Conservation (phyloP, 2,888 invertebrate species). For the Ophion ventricosus region DNA sequence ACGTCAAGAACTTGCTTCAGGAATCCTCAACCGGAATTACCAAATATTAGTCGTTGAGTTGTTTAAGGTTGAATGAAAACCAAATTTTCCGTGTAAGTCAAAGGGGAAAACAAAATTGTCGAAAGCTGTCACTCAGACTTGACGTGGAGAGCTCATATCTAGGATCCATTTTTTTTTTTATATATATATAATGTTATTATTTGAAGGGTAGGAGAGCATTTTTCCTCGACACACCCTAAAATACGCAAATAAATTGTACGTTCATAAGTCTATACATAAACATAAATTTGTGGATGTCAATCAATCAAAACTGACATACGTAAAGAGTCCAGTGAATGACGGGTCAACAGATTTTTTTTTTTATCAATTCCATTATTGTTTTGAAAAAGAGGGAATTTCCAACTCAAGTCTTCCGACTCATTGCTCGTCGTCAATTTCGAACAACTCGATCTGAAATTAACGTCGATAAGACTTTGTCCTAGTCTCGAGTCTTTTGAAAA, state of each 20-base stretch:
- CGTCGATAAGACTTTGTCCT: neutral
- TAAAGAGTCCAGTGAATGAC: neutral
- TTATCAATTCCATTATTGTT: neutral
- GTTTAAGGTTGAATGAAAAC: too few relatives aligned
- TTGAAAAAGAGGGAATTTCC: neutral
- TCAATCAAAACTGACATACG: conserved; percentile 27
- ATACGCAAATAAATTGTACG: neutral
- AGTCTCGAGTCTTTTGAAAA: neutral
- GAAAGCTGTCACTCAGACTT: neutral
- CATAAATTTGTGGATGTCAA: neutral
- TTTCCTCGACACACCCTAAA: neutral
- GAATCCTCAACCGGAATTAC: too few relatives aligned
- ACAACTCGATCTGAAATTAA: neutral
- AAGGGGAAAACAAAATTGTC: neutral
- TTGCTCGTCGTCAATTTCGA: neutral
- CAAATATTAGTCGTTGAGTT: too few relatives aligned
- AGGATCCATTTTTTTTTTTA: neutral
- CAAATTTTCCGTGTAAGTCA: too few relatives aligned
- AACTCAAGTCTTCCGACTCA: neutral
- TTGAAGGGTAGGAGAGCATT: neutral
- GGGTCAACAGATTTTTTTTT: neutral
- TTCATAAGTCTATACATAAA: neutral
- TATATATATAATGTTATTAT: neutral
- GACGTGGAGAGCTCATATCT: neutral
- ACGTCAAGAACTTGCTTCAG: too few relatives aligned